phyloP scores from a whole-genome alignment of 2,797 vertebrate genomes.

The Alectoris magna region DNA sequence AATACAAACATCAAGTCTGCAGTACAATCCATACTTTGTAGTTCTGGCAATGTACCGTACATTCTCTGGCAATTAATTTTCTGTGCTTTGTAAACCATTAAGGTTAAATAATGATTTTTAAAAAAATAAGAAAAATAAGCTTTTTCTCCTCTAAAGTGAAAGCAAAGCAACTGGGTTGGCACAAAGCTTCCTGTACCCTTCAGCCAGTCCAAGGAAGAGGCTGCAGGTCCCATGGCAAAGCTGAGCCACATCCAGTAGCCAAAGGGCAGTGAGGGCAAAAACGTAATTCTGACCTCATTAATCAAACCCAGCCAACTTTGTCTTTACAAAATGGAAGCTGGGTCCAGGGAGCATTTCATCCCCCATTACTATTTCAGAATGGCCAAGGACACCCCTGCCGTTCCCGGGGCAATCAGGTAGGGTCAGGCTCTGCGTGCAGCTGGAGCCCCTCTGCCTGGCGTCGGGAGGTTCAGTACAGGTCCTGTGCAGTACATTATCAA shows the following conservation, averaged over 20 bases:
- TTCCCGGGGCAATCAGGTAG: neutral
- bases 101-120: conserved; percentile 41
- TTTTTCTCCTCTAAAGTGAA: conserved; percentile 36
- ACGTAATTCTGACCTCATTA: conserved; percentile 14
- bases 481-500: conserved; percentile 57
- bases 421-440: neutral
- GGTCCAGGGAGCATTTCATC: neutral
- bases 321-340: conserved; percentile 1
- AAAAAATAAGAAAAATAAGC: conserved; percentile 24
- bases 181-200: conserved; percentile 35
- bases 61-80: conserved; percentile 71
- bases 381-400: conserved; percentile 14
- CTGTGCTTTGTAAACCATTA: conserved; percentile 71
- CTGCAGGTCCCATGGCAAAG: conserved; percentile 27
- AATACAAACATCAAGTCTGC: conserved; percentile 78
- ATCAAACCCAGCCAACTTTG: conserved; percentile 35
- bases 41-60: conserved; percentile 70
- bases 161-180: neutral
- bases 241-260: conserved; percentile 17
- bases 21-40: conserved; percentile 74
- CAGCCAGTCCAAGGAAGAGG: conserved; percentile 52
- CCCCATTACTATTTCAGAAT: neutral
- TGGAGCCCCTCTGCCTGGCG: conserved; percentile 10
- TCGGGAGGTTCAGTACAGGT: neutral
- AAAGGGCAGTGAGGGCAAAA: conserved; percentile 6